These are phyloP conservation scores for Centroberyx gerrardi DNA, from an alignment of 2,797 vertebrate species.

Conservation along the genomic window DNA sequence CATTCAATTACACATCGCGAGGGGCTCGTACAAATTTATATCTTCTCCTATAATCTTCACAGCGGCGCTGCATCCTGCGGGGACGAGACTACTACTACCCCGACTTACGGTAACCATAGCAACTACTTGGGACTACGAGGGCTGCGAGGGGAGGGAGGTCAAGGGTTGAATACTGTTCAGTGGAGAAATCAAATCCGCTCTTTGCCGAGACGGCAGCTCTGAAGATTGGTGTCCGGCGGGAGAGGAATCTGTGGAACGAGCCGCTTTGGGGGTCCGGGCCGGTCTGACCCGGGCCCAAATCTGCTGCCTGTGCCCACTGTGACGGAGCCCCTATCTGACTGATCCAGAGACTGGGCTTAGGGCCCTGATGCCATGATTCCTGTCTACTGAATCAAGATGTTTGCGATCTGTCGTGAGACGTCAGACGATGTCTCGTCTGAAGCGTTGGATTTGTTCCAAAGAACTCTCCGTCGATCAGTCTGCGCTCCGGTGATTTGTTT, in stretches of 20 bases:
- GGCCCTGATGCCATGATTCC: constrained; percentile 19
- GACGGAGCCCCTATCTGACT: constrained; percentile 53
- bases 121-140: constrained; percentile 72
- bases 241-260: constrained; percentile 54
- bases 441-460: constrained; percentile 71
- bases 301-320: constrained; percentile 54
- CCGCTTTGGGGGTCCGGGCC: constrained; percentile 39
- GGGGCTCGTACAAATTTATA: constrained; percentile 59
- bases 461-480: constrained; percentile 71
- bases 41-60: constrained; percentile 61
- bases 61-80: constrained; percentile 57
- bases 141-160: constrained; percentile 76
- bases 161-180: constrained; percentile 81
- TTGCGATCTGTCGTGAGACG: constrained; percentile 63
- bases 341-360: constrained; percentile 42
- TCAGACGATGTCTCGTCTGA: constrained; percentile 55
- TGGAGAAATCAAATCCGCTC: constrained; percentile 81
- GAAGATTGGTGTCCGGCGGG: constrained; percentile 79
- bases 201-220: constrained; percentile 77
- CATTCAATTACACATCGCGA: constrained; percentile 65
- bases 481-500: constrained; percentile 74
- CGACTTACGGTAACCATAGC: constrained; percentile 80
- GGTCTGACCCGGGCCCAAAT: constrained; percentile 69
- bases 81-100: constrained; percentile 43
- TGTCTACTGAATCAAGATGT: constrained; percentile 69